A percentile compares a stretch with the other conserved stretches of the same genome.
Conservation (phyloP, 2,113 vertebrate genomes). For the Catharus minimus region DNA sequence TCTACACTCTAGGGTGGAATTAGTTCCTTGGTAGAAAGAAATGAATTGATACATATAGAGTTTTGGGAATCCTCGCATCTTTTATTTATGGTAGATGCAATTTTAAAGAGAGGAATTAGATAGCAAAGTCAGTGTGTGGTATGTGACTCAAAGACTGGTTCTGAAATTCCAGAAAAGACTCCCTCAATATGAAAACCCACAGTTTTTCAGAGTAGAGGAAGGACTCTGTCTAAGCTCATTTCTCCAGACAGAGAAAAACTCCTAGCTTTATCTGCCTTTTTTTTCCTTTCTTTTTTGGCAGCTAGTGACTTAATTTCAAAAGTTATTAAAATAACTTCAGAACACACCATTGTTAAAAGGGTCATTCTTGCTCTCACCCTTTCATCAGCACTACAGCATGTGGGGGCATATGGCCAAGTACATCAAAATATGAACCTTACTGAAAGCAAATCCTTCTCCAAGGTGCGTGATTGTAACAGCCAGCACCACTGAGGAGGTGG, state of each 20-base stretch:
- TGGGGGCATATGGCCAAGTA: background rate
- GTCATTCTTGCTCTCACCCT: background rate
- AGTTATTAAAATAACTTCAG: background rate
- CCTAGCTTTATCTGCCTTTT: background rate
- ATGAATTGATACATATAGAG: background rate
- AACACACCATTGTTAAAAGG: background rate
- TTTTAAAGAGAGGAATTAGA: background rate
- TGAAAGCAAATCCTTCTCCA: background rate
- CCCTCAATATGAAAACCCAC: background rate
- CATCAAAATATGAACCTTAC: background rate
- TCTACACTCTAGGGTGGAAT: constrained; percentile 8
- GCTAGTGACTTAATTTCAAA: background rate
- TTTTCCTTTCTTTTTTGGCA: background rate
- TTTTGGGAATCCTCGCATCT: background rate
- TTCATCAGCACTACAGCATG: background rate
- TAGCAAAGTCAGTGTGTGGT: background rate
- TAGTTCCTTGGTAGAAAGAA: constrained; percentile 44
- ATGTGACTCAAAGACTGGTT: background rate
- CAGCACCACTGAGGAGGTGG: background rate
- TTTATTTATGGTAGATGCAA: background rate
- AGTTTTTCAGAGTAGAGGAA: background rate
- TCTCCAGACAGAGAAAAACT: background rate
- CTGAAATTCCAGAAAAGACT: background rate
- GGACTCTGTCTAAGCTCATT: background rate
- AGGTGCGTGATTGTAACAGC: background rate